Evolutionary conservation across 2,797 vertebrate genomes (phyloP).

Genomic region (Malurus leucopterus): DNA sequence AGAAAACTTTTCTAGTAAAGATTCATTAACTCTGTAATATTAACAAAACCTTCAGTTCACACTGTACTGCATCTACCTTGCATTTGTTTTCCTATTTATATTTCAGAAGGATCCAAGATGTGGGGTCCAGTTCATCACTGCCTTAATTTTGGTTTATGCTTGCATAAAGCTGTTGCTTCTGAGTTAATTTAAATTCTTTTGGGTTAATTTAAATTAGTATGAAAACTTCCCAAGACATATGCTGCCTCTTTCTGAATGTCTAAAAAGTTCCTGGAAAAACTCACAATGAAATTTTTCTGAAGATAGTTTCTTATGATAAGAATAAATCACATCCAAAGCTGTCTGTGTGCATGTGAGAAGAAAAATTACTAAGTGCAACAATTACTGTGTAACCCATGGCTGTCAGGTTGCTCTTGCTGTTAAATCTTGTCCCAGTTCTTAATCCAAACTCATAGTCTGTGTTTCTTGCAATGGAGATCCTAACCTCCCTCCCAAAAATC

Average conservation of each 20-base stretch:
- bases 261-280: neutral
- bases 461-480: neutral
- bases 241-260: neutral
- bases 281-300: neutral
- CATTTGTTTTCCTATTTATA: neutral
- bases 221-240: neutral
- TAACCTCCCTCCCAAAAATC: neutral
- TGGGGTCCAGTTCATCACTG: neutral
- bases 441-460: neutral
- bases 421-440: neutral
- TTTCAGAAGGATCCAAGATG: neutral
- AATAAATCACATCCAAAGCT: neutral
- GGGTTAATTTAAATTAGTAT: neutral
- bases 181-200: neutral
- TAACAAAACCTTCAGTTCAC: neutral
- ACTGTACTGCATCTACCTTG: neutral
- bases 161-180: neutral
- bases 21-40: neutral
- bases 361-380: neutral
- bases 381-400: neutral
- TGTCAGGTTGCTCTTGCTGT: neutral
- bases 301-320: neutral
- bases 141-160: neutral
- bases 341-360: neutral
- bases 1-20: neutral